Evolutionary conservation across 1,140 invertebrate species (phyloP).

Genomic region (Drosophila bocqueti): DNA sequence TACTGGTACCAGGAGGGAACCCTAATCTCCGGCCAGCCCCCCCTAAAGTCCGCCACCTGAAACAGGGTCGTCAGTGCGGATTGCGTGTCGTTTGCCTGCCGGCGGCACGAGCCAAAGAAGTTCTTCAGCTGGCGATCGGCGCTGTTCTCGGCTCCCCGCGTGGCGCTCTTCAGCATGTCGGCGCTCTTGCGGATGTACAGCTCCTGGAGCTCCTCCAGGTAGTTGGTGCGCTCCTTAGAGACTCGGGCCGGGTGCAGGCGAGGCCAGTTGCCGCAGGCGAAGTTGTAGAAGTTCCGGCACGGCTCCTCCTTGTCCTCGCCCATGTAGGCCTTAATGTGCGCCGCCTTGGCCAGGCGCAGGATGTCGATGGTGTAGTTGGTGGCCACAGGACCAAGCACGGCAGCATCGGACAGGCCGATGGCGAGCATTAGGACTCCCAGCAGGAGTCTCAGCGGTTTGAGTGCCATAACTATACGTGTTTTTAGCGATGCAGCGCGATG

Average conservation of each 20-base stretch:
- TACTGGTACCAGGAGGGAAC: conserved; percentile 70
- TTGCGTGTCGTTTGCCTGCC: conserved; percentile 74
- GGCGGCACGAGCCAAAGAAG: conserved; percentile 93
- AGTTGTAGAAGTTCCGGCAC: conserved; percentile 95
- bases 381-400: conserved; percentile 34
- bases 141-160: conserved; percentile 49
- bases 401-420: not conserved
- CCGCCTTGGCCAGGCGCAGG: conserved; percentile 79
- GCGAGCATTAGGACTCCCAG: conserved; percentile 28
- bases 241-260: conserved; percentile 63
- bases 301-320: conserved; percentile 89
- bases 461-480: not conserved
- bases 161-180: conserved; percentile 66
- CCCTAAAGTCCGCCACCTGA: conserved; percentile 64
- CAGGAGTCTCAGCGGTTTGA: conserved; percentile 22
- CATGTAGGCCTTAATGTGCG: conserved; percentile 91
- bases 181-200: conserved; percentile 72
- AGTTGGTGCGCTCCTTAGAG: conserved; percentile 89
- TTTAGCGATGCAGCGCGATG: not conserved
- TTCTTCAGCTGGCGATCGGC: conserved; percentile 89
- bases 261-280: conserved; percentile 87
- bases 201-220: conserved; percentile 89
- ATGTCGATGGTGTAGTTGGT: conserved; percentile 75
- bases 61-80: conserved; percentile 51
- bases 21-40: conserved; percentile 74